Evolutionary conservation across 1,140 invertebrate species (phyloP).

Genomic region (Popillia japonica): DNA sequence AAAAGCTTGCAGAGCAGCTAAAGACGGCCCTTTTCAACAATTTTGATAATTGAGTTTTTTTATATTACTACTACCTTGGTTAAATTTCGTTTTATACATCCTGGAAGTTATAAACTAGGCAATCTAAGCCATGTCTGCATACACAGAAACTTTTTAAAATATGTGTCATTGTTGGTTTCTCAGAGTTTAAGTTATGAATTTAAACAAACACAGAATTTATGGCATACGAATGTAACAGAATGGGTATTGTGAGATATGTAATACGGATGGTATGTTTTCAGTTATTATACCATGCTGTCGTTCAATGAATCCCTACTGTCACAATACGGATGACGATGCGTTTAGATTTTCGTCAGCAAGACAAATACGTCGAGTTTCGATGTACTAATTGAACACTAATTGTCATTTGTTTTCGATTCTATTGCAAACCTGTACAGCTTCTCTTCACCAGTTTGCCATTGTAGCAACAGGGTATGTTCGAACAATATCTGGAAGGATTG

Average conservation of each 20-base stretch:
- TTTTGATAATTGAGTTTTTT: too few species aligned
- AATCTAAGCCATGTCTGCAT: too few species aligned
- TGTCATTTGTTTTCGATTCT: slow-evolving; percentile 16
- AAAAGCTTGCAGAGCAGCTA: too few species aligned
- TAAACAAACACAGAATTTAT: background rate
- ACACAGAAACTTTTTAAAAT: too few species aligned
- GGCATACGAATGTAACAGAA: background rate
- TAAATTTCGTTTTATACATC: too few species aligned
- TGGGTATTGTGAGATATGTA: background rate
- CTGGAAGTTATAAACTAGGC: too few species aligned
- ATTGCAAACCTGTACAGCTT: slow-evolving; percentile 22
- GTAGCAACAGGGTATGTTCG: slow-evolving; percentile 5
- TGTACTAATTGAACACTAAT: slow-evolving; percentile 17
- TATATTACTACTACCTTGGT: too few species aligned
- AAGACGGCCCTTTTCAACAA: too few species aligned
- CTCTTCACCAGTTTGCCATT: slow-evolving; percentile 15
- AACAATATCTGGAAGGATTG: slow-evolving; percentile 7
- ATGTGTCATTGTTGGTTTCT: too few species aligned
- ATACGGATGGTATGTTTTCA: background rate
- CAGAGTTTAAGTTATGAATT: background rate
- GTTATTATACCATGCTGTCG: slow-evolving; percentile 7
- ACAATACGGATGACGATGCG: background rate
- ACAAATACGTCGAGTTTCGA: background rate
- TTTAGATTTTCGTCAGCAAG: background rate
- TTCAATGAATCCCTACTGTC: background rate